Base-by-base conservation (phyloP, 2,888 invertebrate species). In the Orchesella flavescens region DNA sequence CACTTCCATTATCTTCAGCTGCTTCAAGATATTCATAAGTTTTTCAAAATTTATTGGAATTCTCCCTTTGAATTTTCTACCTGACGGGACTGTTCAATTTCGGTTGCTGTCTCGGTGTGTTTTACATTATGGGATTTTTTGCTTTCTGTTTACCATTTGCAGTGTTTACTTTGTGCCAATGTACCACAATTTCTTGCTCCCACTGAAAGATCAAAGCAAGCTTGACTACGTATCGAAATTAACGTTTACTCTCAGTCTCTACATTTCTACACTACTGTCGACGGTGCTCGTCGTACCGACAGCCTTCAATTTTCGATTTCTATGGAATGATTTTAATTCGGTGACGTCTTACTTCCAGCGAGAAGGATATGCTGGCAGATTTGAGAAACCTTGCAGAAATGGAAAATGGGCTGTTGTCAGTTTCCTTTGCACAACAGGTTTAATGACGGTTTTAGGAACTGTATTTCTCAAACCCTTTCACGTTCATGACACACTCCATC, bases 111-210 rank as follows among this genome's bases (percentile, higher is more conserved):
- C 63, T 17, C 23, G 13, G 1, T 24, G 17, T 12, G 15, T 34
- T 5, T 17, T 63, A 5, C 63, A 63, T 24, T 63, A 63, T 24
- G 23, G 12, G 15, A 13, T 17, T 12, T 63, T 63, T 34, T 63
- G 24, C 34, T 23, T 17, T 1, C 10, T 63, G 7, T 63, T n/a
- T 24, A 23, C 17, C 63, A 12, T 17, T 15, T 23, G 10, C 13
- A 63, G 63, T 63, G 23, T 12, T 24, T 63, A 63, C 34, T 63
- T 23, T 63, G 34, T 63, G 7, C 63, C 63, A 63, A 63, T 63
- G 24, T 63, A 63, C 63, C 63, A 63, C 34, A 9, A 34, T 3
- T 34, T 24, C 17, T 24, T 63, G 63, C 63, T 63, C 23, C 63
- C 63, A 24, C 63, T 63, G 24, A 63, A 63, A 34, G 63, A 23